These are phyloP conservation scores for Pocillopora meandrina DNA, from an alignment of 92 coral and sea anemone species.

Conservation along the genomic window DNA sequence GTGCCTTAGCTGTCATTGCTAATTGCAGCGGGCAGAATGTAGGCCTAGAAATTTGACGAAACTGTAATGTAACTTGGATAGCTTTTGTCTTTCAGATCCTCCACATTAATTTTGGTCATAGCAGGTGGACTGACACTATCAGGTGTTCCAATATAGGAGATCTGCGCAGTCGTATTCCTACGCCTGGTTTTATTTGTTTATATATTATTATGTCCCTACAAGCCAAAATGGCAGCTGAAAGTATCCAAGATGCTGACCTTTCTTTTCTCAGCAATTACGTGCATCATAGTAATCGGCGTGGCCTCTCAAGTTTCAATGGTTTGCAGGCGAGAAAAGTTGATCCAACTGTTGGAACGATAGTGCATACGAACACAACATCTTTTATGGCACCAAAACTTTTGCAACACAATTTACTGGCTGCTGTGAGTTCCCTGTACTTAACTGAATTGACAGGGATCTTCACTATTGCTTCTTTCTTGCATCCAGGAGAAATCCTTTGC, in stretches of 20 bases:
- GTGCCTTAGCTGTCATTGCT: too few species aligned
- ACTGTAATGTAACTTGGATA: not conserved
- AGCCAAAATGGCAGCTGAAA: slow-evolving; percentile 48
- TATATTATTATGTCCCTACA: slow-evolving; percentile 39
- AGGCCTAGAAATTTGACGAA: not conserved
- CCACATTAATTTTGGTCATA: slow-evolving; percentile 57
- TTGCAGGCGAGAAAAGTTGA: slow-evolving; percentile 5
- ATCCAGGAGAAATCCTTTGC: slow-evolving; percentile 56
- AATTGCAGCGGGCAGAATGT: too few species aligned
- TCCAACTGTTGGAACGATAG: slow-evolving; percentile 1
- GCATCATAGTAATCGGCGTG: slow-evolving; percentile 59
- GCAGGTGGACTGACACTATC: slow-evolving; percentile 52
- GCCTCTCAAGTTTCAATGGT: slow-evolving; percentile 56
- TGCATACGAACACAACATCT: slow-evolving; percentile 10
- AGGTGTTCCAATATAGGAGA: slow-evolving; percentile 40
- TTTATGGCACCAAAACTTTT: slow-evolving; percentile 9
- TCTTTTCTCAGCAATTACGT: slow-evolving; percentile 63
- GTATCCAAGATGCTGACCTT: slow-evolving; percentile 66
- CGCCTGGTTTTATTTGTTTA: slow-evolving; percentile 28
- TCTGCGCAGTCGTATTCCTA: slow-evolving; percentile 26
- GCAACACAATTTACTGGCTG: slow-evolving; percentile 45
- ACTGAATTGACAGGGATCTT: slow-evolving; percentile 60
- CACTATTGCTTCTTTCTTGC: slow-evolving; percentile 44
- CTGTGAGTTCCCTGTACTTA: slow-evolving; percentile 49
- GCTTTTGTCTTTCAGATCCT: slow-evolving; percentile 37